These are phyloP conservation scores for Melanotaenia nigrans DNA, from an alignment of 2,797 vertebrate species.

Conservation along the genomic window DNA sequence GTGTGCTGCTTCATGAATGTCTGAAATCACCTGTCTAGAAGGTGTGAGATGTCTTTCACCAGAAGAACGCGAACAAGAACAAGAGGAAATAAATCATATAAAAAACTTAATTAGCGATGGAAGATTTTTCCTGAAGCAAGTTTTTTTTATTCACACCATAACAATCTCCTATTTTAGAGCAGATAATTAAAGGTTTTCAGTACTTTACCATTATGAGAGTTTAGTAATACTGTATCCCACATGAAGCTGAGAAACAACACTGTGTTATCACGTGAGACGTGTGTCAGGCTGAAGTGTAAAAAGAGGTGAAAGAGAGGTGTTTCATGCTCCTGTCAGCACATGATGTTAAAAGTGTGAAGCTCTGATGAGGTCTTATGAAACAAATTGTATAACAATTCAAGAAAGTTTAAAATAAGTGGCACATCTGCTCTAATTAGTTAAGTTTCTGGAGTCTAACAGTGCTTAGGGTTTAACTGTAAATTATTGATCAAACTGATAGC, in stretches of 20 bases:
- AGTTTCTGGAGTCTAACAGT: not conserved
- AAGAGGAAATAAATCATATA: not conserved
- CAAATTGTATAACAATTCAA: not conserved
- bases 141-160: not conserved
- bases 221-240: not conserved
- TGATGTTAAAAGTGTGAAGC: not conserved
- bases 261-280: not conserved
- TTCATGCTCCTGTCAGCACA: constrained; percentile 12
- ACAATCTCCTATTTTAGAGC: not conserved
- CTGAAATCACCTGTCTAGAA: too few relatives aligned
- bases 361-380: not conserved
- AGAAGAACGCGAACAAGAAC: not conserved
- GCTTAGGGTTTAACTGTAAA: too few relatives aligned
- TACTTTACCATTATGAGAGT: not conserved
- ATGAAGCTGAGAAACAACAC: not conserved
- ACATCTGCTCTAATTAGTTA: not conserved
- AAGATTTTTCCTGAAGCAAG: not conserved
- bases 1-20: too few relatives aligned
- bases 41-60: not conserved
- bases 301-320: constrained; percentile 30
- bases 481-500: not conserved
- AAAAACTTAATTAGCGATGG: not conserved
- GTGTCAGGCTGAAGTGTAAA: constrained; percentile 15
- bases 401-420: not conserved
- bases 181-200: not conserved